Evolutionary conservation across 2,797 vertebrate genomes (phyloP).

Genomic region (Acanthopagrus latus): DNA sequence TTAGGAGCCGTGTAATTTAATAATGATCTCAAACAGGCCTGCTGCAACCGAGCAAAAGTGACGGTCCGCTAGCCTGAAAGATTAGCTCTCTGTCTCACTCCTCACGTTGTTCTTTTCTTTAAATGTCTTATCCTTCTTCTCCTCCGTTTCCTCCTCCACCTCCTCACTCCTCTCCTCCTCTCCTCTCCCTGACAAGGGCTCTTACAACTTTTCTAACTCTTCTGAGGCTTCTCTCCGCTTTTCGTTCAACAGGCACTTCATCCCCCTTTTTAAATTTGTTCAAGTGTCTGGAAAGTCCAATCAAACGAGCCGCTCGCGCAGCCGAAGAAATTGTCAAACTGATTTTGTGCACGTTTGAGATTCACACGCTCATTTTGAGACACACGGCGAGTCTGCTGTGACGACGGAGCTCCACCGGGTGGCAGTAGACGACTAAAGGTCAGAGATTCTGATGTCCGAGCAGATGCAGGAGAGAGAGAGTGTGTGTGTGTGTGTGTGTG

Average conservation of each 20-base stretch:
- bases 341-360: constrained; percentile 33
- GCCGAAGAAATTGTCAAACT: constrained; percentile 23
- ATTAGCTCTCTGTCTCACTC: constrained; percentile 29
- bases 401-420: constrained; percentile 58
- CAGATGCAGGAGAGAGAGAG: constrained; percentile 13
- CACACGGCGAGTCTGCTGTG: constrained; percentile 11
- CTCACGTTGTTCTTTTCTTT: constrained; percentile 1
- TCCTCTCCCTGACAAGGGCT: neutral
- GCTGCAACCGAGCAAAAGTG: constrained; percentile 59
- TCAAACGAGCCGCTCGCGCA: constrained; percentile 34
- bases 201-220: neutral
- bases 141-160: neutral
- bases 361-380: neutral
- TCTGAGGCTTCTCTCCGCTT: constrained; percentile 16
- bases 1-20: constrained; percentile 80
- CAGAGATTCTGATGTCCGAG: neutral
- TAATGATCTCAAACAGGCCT: constrained; percentile 71
- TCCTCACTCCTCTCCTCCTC: neutral
- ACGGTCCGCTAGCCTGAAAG: constrained; percentile 56
- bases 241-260: neutral
- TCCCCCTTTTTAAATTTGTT: constrained; percentile 12
- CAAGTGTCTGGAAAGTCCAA: constrained; percentile 31
- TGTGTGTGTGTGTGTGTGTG: constrained; percentile 1
- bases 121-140: neutral
- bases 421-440: constrained; percentile 71